These are phyloP conservation scores for Eledone cirrhosa DNA, from an alignment of 2,888 invertebrate genomes.

Conservation along the genomic window DNA sequence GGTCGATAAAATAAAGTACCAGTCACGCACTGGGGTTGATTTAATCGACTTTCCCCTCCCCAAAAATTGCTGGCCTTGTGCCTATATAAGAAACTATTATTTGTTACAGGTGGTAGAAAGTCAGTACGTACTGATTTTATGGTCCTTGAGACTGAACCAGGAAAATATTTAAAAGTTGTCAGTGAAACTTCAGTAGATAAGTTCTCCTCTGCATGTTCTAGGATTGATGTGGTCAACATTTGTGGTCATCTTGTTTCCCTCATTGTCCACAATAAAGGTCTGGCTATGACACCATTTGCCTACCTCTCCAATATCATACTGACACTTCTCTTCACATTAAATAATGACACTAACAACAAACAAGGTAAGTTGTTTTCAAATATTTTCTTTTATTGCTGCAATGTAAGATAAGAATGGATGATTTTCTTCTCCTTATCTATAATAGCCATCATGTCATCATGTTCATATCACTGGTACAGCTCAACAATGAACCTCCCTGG, in stretches of 20 bases:
- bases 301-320: slow-evolving; percentile 60
- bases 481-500: no score
- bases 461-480: no score
- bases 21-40: no score
- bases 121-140: slow-evolving; percentile 54
- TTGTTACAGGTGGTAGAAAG: slow-evolving; percentile 47
- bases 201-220: slow-evolving; percentile 45
- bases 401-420: background rate
- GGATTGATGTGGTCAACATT: slow-evolving; percentile 42
- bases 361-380: no score
- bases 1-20: no score
- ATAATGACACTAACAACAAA: slow-evolving; percentile 9
- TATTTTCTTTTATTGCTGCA: slow-evolving; percentile 30
- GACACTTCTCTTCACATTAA: slow-evolving; percentile 47
- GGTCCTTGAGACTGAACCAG: slow-evolving; percentile 59
- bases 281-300: slow-evolving; percentile 56
- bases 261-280: slow-evolving; percentile 56
- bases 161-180: slow-evolving; percentile 55
- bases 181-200: slow-evolving; percentile 50
- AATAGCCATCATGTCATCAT: no score
- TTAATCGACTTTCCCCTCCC: no score
- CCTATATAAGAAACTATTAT: no score
- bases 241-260: slow-evolving; percentile 63
- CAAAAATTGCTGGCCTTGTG: no score
- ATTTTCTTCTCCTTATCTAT: no score